Evolutionary conservation across 1,140 invertebrate genomes (phyloP), one percentile per base, ranked within the genome.

Genomic region (Drosophila suzukii): DNA sequence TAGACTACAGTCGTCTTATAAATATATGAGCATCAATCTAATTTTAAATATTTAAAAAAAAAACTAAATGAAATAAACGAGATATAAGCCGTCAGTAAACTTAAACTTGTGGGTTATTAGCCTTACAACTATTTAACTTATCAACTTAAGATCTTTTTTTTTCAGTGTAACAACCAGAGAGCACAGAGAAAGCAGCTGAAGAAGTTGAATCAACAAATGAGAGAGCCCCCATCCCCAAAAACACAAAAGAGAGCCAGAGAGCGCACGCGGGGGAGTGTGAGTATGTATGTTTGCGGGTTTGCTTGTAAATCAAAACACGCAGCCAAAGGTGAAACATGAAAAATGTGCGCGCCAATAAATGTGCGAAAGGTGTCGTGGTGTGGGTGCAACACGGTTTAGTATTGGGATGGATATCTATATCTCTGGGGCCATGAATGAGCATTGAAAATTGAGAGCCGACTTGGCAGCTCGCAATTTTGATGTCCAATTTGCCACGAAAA

Each of bases 261-360:
- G 81, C 51, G 62, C 55, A 61, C 63, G 83, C 83, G 82, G 75
- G 82, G 82, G 78, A 75, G 83, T 73, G 59, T 8, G 27, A 11
- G 17, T 11, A 20, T 46, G 60, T 75, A 61, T 65, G 27, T 58
- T 34, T 47, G 77, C 68, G 61, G 51, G 41, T 44, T 51, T 67
- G 44, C 41, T 34, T 47, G 65, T 53, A 82, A 86, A 83, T 86
- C 83, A 86, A 86, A 86, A 86, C 82, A 85, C 70, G 66, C 82
- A 78, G 60, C 66, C n/a, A 81, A 88, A 86, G 84, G 83, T 86
- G 67, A 89, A 86, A 89, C 44, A 72, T 72, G 66, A 86, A 86
- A 88, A 86, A 86, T 89, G 83, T 86, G 79, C 84, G 75, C 84
- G 83, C 84, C 83, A 86, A 86, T 88, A 88, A 47, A 60, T 36